Evolutionary conservation across 2,797 vertebrate species (phyloP).

Genomic region (Bufotes viridis): DNA sequence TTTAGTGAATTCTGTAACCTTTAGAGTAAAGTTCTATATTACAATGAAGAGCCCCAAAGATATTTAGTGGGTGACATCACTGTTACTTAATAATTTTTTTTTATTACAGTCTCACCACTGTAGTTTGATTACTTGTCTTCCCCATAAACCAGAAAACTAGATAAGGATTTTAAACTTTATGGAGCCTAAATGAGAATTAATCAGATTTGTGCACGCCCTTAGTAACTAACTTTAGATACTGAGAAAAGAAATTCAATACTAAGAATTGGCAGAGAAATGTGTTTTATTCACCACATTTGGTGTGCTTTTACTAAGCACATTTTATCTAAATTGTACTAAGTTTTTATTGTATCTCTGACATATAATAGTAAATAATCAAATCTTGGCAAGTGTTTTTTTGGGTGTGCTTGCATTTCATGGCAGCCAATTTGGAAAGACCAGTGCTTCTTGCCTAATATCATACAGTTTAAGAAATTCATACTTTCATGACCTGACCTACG

Average conservation of each 20-base stretch:
- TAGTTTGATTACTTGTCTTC: not conserved
- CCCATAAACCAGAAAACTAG: not conserved
- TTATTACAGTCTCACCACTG: not conserved
- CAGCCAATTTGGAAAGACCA: conserved; percentile 50
- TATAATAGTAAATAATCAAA: conserved; percentile 49
- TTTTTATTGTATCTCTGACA: conserved; percentile 53
- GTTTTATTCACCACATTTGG: conserved; percentile 40
- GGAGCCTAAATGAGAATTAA: not conserved
- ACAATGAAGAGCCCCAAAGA: not conserved
- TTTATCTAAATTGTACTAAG: conserved; percentile 44
- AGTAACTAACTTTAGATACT: conserved; percentile 5
- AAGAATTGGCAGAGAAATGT: conserved; percentile 28
- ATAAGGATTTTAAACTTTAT: not conserved
- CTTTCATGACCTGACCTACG: conserved; percentile 44
- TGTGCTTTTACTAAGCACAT: conserved; percentile 31
- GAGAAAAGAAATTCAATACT: conserved; percentile 22
- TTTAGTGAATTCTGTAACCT: not conserved
- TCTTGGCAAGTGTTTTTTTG: conserved; percentile 30
- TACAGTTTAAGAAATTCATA: conserved; percentile 23
- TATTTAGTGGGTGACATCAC: not conserved
- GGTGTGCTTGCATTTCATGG: conserved; percentile 44
- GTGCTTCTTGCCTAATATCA: conserved; percentile 22
- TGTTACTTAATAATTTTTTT: not conserved
- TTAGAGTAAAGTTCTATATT: not conserved
- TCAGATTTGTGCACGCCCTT: not conserved